Evolutionary conservation across 2,797 vertebrate genomes (phyloP).

Genomic region (Diplodus puntazzo): DNA sequence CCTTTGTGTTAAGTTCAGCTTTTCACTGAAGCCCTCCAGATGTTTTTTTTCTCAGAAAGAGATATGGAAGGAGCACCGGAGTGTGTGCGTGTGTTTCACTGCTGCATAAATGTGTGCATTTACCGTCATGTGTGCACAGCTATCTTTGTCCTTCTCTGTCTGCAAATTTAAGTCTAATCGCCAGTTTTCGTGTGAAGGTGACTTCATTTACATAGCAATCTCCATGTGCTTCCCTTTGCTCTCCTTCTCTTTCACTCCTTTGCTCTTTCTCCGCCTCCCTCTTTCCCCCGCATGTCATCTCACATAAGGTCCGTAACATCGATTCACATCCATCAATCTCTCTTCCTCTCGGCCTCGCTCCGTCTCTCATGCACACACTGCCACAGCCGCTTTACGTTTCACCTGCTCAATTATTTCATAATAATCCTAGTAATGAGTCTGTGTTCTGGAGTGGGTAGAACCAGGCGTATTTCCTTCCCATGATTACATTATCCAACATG

Average conservation of each 20-base stretch:
- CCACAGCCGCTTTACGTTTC: conserved; percentile 33
- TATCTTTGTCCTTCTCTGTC: conserved; percentile 76
- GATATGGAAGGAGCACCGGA: conserved; percentile 45
- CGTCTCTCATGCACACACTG: background rate
- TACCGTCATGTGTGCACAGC: conserved; percentile 5
- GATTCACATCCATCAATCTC: conserved; percentile 61
- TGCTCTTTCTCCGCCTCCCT: conserved; percentile 34
- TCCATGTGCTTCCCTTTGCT: conserved; percentile 40
- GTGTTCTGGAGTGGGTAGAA: conserved; percentile 50
- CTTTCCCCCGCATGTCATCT: conserved; percentile 41
- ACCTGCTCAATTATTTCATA: conserved; percentile 68
- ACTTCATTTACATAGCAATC: conserved; percentile 78
- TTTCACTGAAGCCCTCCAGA: conserved; percentile 54
- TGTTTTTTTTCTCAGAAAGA: conserved; percentile 62
- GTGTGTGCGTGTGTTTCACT: conserved; percentile 31
- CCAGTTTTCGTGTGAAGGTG: conserved; percentile 69
- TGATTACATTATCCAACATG: conserved; percentile 64
- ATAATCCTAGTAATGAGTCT: conserved; percentile 67
- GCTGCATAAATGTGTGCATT: conserved; percentile 19
- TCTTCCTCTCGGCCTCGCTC: conserved; percentile 12
- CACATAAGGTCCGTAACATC: conserved; percentile 45
- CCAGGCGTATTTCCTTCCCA: conserved; percentile 43
- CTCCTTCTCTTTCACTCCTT: conserved; percentile 31
- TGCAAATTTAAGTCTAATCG: conserved; percentile 72
- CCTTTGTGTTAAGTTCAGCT: conserved; percentile 48